Conservation (phyloP, 2,888 invertebrate genomes). For the Drosophila pseudotalamancana region DNA sequence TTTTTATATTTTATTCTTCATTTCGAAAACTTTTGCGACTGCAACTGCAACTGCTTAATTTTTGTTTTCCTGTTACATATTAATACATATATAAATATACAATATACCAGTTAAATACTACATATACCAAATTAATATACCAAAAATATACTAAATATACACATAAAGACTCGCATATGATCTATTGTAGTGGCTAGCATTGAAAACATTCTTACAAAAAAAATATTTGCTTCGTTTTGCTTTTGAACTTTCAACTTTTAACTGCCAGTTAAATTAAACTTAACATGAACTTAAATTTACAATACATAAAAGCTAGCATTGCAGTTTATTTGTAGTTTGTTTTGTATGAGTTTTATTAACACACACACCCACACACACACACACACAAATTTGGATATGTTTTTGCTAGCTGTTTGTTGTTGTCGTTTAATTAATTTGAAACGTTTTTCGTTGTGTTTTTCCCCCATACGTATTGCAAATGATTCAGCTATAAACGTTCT, state of each 20-base stretch:
- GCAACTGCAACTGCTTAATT: conserved; percentile 29
- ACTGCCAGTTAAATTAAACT: conserved; percentile 36
- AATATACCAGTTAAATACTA: conserved; percentile 1
- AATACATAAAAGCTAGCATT: conserved; percentile 37
- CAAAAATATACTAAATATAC: conserved; percentile 21
- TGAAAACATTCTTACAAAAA: conserved; percentile 13
- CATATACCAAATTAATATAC: not conserved
- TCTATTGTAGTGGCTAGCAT: conserved; percentile 30
- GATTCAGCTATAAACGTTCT: conserved; percentile 29
- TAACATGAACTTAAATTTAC: conserved; percentile 19
- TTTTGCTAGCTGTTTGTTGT: conserved; percentile 53
- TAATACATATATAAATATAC: conserved; percentile 12
- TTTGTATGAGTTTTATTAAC: conserved; percentile 18
- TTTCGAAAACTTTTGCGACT: conserved; percentile 22
- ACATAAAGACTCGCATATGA: conserved; percentile 14
- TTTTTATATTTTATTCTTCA: conserved; percentile 11
- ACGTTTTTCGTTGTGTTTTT: conserved; percentile 36
- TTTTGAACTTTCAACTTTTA: conserved; percentile 39
- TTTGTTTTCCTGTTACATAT: conserved; percentile 14
- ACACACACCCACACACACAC: conserved; percentile 27
- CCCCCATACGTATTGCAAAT: conserved; percentile 30
- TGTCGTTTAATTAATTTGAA: conserved; percentile 70
- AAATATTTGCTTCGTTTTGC: conserved; percentile 52
- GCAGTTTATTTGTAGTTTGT: conserved; percentile 43
- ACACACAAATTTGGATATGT: conserved; percentile 41